Base-by-base conservation (phyloP, 2,797 vertebrate genomes). In the Betta splendens region DNA sequence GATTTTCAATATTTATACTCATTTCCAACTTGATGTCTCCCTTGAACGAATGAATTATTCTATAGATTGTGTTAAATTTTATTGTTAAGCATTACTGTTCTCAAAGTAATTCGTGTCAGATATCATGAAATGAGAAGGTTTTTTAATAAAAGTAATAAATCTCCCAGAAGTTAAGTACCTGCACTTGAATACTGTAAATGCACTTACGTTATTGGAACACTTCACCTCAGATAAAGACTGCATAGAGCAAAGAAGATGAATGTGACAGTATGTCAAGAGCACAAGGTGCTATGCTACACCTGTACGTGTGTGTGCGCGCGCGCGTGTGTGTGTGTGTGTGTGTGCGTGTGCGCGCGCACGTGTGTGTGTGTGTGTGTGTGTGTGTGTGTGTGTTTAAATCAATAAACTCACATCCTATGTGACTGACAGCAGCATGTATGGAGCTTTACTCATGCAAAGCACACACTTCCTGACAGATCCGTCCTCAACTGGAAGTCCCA, bases 381-480 rank as follows among this genome's bases (percentile, higher is more conserved):
- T 17, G 22, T 44, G 22, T 28, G 6, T 7, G 29, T 31, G 33
- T 33, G 31, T 33, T 33, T 33, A 33, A 33, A 33, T 15, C 12
- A 33, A 15, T 15, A 15, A 16, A n/a, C 8, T 7, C n/a, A 39
- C 28, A 45, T 17, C 38, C 32, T 43, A 33, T 11, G 16, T n/a
- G 25, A 25, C 45, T 61, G 54, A 69, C 43, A 38, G 52, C 26
- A 31, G 3, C 54, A 25, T 12, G 35, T 48, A 50, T 12, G 39
- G 55, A 46, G 40, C 49, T 9, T 61, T 37, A 33, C 32, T 76
- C 20, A 53, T 50, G 60, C 51, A 40, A 12, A 64, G 51, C 22
- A 22, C 56, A 58, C 7, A 50, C 54, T 33, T 50, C 58, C 56
- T 62, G 53, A 52, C 47, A 21, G 50, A 70, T 63, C 69, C 11